Percentiles rank a stretch among this genome's conserved stretches.
phyloP scores from a whole-genome alignment of 2,888 invertebrate genomes.

The Athalia circularis region DNA sequence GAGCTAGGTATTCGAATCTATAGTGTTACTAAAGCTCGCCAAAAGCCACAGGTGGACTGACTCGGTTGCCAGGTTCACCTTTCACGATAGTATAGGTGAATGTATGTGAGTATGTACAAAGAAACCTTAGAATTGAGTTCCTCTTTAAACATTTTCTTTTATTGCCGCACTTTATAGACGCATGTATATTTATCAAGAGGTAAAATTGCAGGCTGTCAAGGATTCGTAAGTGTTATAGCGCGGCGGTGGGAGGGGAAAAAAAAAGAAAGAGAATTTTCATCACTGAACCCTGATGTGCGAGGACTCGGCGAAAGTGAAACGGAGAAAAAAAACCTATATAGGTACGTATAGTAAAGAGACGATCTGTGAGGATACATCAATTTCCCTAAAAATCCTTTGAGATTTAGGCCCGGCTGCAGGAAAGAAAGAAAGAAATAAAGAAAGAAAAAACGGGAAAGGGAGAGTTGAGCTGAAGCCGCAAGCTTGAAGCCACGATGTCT shows the following conservation, averaged over 20 bases:
- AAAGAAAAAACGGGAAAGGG: not conserved
- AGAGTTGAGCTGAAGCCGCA: constrained; percentile 6
- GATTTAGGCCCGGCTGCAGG: constrained; percentile 3
- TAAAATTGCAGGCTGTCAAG: constrained; percentile 35
- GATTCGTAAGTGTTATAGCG: not conserved
- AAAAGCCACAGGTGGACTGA: constrained; percentile 30
- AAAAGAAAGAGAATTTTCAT: constrained; percentile 12
- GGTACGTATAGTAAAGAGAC: too few relatives aligned
- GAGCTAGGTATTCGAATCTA: not conserved
- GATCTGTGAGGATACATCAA: constrained; percentile 32
- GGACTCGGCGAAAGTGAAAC: constrained; percentile 31
- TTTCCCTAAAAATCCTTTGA: constrained; percentile 42
- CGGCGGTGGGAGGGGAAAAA: not conserved
- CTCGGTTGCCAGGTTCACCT: not conserved
- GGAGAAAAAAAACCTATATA: not conserved
- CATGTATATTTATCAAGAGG: constrained; percentile 26
- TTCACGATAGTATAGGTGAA: not conserved
- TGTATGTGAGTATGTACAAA: not conserved
- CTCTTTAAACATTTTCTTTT: too few relatives aligned
- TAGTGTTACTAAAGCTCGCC: not conserved
- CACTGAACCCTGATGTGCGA: not conserved
- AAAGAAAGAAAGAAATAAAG: not conserved
- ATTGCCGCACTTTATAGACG: not conserved
- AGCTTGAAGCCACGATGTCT: constrained; percentile 29
- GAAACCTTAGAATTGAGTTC: too few relatives aligned